Evolutionary conservation across 2,888 invertebrate species (phyloP), one percentile per base, ranked within the genome.

Genomic region (Stenodera caucasica): DNA sequence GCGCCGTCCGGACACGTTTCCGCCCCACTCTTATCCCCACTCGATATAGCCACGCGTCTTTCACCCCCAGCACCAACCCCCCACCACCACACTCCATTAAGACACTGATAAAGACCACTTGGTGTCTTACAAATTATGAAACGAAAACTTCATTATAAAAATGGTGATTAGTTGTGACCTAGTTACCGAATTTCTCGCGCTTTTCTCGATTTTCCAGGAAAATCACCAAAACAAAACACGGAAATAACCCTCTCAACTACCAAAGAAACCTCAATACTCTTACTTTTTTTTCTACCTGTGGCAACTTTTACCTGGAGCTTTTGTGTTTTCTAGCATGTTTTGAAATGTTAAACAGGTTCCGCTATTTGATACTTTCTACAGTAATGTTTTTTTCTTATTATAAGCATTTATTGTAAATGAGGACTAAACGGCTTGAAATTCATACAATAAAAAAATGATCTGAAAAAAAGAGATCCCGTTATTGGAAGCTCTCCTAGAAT

Each of bases 21-120:
- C 83, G 72, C 84, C 85, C 80, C 85, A 85, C 82, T 84, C 82
- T 82, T 76, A 81, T 66, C 81, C 81, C 75, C 77, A 77, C 71
- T 77, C 79, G 67, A 73, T 63, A 57, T 57, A 70, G 76, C 65
- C 83, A 76, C 85, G 84, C 76, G 75, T 75, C 77, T 67, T 58
- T 64, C 82, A 82, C 67, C 50, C 45, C 23, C 9, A 15, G 23
- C 45, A 12, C 1, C 23, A 21, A 12, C 45, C 23, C 2, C 26
- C 26, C 5, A 26, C 45, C 45, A 33, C 33, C n/a, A 33, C 45
- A 23, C 21, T 45, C 56, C 57, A 40, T 45, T 45, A 45, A 45
- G 45, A 45, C 12, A 45, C n/a, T 45, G 12, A 45, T 45, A 45
- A 23, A 45, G 45, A 18, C 23, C 45, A 6, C 3, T 8, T 14